Evolutionary conservation across 2,113 vertebrate species (phyloP).

Genomic region (Bubo bubo): DNA sequence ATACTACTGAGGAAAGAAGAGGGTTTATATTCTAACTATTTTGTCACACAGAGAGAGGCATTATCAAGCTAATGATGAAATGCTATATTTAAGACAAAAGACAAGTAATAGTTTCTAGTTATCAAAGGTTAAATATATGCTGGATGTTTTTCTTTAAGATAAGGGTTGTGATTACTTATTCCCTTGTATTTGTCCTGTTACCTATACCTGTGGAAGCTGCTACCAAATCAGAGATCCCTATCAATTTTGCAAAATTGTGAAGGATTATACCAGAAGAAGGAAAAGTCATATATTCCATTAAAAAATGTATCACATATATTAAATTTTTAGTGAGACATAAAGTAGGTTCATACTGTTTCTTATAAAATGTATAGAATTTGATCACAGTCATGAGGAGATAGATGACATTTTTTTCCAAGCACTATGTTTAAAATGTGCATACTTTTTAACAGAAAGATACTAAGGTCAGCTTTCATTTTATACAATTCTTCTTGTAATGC

Average conservation of each 20-base stretch:
- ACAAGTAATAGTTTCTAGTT: background rate
- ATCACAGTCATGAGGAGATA: background rate
- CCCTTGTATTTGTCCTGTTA: background rate
- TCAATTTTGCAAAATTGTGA: background rate
- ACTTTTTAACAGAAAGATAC: background rate
- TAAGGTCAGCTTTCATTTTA: background rate
- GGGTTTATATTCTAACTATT: background rate
- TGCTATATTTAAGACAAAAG: background rate
- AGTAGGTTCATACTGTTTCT: background rate
- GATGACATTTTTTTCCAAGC: background rate
- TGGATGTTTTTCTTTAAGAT: background rate
- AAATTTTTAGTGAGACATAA: background rate
- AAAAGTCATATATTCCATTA: background rate
- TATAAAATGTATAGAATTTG: background rate
- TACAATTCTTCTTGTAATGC: background rate
- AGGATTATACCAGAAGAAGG: background rate
- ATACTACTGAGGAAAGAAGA: background rate
- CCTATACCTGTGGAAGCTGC: background rate
- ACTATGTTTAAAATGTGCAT: background rate
- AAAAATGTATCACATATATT: background rate
- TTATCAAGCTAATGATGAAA: background rate
- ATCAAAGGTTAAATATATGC: background rate
- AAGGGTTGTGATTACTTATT: background rate
- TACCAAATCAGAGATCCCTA: background rate
- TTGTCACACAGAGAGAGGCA: background rate